These are phyloP conservation scores for Chiridota heheva DNA, from an alignment of 35 echinoderm and acorn worm genomes.

Conservation along the genomic window DNA sequence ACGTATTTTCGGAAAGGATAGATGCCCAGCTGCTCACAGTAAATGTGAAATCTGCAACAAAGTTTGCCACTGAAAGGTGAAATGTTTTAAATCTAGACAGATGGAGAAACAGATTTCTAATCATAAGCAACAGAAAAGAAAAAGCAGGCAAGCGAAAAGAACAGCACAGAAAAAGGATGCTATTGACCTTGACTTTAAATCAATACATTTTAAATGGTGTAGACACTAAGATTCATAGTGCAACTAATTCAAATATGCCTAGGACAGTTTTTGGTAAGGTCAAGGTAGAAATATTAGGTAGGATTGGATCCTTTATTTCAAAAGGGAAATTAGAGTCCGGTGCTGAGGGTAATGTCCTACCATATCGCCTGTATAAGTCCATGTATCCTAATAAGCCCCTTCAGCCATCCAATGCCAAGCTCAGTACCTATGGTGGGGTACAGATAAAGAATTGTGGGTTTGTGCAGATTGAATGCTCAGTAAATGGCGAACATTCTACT, in stretches of 20 bases:
- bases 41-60: constrained; percentile 38
- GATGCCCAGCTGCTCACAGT: too few species aligned
- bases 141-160: background rate
- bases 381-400: too few species aligned
- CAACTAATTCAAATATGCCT: background rate
- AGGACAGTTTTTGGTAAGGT: background rate
- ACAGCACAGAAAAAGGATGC: constrained; percentile 16
- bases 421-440: too few species aligned
- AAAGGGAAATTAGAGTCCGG: constrained; percentile 31
- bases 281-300: background rate
- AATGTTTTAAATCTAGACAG: constrained; percentile 8
- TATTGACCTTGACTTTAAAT: constrained; percentile 10
- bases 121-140: background rate
- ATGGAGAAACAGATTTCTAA: background rate
- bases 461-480: too few species aligned
- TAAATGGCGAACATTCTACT: too few species aligned
- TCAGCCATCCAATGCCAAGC: too few species aligned
- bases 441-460: too few species aligned
- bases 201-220: constrained; percentile 7
- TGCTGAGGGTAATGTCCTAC: constrained; percentile 10
- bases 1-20: too few species aligned
- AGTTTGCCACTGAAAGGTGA: constrained; percentile 3
- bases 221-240: background rate
- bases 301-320: constrained; percentile 10
- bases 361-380: too few species aligned